Base-by-base conservation (phyloP, 2,797 vertebrate species). In the Pyrrhura leucotis region DNA sequence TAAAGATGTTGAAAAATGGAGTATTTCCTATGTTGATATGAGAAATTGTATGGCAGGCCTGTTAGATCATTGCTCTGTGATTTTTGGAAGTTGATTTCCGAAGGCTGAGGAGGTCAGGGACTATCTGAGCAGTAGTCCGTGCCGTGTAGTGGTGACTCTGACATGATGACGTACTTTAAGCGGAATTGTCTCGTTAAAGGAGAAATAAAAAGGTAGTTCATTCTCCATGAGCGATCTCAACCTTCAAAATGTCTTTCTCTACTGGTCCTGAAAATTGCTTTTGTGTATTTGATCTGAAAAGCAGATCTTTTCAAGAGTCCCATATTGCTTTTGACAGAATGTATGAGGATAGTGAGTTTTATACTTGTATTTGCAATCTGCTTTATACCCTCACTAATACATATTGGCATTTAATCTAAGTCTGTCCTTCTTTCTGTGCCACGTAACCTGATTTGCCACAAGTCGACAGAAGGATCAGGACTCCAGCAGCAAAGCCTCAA, bases 241-340 rank as follows among this genome's bases (percentile, higher is more conserved):
- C 47, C 68, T 89, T 73, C 63, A 22, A 45, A 31, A 42, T 58
- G 71, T 50, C 73, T 90, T 92, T 95, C 68, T 72, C 71, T 91
- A 18, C 59, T 76, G 82, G 21, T 82, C 72, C 88, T 88, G 81
- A 88, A 95, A 95, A 95, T 85, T 88, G 59, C 50, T 73, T 94
- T 44, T 76, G 37, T 65, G 56, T 69, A n/a, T 62, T 72, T 76
- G 44, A 59, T 56, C 67, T 50, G 58, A 69, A 71, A 75, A 82
- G 4, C 2, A 26, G 1, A 19, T 85, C 72, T 78, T 76, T 82
- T 45, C 42, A 53, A 50, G 71, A 79, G 33, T 47, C 35, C 42
- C 10, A 8, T 33, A 23, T 79, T 33, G 29, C 67, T 79, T 75
- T 35, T 19, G 45, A 65, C 58, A 88, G 53, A 44, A 42, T 39